Evolutionary conservation across 2,113 vertebrate genomes (phyloP).

Genomic region (Notechis scutatus): DNA sequence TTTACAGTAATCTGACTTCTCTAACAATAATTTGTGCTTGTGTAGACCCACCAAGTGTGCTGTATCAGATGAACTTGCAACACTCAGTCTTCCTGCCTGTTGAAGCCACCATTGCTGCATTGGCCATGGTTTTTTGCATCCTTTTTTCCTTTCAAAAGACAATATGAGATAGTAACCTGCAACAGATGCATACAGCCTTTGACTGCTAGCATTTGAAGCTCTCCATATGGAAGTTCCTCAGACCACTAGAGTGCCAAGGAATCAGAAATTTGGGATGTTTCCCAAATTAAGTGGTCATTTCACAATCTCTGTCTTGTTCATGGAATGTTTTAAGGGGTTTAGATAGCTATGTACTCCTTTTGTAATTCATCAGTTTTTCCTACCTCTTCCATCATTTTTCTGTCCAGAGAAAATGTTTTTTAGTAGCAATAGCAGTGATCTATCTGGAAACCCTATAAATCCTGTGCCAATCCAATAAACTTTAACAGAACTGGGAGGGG

Average conservation of each 20-base stretch:
- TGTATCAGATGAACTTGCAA: background rate
- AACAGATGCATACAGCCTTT: background rate
- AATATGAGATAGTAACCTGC: background rate
- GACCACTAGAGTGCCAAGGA: background rate
- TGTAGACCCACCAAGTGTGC: background rate
- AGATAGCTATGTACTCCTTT: background rate
- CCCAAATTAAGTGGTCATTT: background rate
- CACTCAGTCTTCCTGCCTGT: background rate
- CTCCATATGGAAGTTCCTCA: background rate
- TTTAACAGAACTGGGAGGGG: background rate
- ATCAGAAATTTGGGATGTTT: background rate
- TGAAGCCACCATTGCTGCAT: background rate
- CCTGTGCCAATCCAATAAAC: background rate
- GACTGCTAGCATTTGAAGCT: background rate
- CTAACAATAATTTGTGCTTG: background rate
- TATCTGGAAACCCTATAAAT: background rate
- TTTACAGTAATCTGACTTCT: background rate
- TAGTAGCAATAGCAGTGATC: background rate
- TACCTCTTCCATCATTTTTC: background rate
- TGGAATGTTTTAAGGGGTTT: background rate
- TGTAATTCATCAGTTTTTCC: background rate
- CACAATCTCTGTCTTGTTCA: background rate
- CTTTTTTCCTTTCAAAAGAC: background rate
- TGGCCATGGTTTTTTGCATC: background rate
- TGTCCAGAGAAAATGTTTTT: background rate